A percentile compares a stretch with the other conserved stretches of the same genome.
Conservation (phyloP, 2,113 vertebrate genomes). For the Mesitornis unicolor region DNA sequence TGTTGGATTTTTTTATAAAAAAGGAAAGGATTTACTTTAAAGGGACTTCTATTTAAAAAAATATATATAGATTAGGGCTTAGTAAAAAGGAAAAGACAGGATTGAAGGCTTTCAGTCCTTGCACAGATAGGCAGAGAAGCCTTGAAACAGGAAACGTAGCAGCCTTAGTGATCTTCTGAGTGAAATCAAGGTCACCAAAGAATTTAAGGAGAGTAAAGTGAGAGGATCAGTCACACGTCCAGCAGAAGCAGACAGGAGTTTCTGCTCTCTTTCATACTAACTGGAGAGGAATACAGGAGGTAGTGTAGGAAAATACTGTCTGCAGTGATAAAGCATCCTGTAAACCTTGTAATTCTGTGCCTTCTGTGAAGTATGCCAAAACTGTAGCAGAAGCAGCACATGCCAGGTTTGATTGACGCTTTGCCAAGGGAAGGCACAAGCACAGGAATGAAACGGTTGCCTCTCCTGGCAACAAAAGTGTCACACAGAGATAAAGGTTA, state of each 20-base stretch:
- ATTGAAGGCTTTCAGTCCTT: background rate
- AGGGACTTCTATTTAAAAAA: background rate
- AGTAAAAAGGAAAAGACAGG: background rate
- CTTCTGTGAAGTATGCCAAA: background rate
- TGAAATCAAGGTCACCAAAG: background rate
- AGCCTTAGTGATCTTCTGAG: background rate
- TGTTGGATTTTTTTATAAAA: background rate
- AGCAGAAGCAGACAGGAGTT: background rate
- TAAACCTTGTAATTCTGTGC: constrained; percentile 22
- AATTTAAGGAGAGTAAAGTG: background rate
- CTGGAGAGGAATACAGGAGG: background rate
- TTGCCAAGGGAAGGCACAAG: background rate
- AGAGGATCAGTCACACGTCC: background rate
- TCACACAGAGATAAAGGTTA: background rate
- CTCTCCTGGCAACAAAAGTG: background rate
- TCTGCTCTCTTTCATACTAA: background rate
- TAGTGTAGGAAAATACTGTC: background rate
- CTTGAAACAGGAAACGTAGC: background rate
- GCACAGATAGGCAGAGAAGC: background rate
- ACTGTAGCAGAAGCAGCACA: background rate
- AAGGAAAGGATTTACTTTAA: background rate
- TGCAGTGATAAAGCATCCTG: constrained; percentile 11
- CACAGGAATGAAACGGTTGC: background rate
- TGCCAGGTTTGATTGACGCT: background rate
- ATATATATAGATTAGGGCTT: background rate